Evolutionary conservation across 2,888 invertebrate genomes (phyloP), one percentile per base, ranked within the genome.

Genomic region (Sesia apiformis): DNA sequence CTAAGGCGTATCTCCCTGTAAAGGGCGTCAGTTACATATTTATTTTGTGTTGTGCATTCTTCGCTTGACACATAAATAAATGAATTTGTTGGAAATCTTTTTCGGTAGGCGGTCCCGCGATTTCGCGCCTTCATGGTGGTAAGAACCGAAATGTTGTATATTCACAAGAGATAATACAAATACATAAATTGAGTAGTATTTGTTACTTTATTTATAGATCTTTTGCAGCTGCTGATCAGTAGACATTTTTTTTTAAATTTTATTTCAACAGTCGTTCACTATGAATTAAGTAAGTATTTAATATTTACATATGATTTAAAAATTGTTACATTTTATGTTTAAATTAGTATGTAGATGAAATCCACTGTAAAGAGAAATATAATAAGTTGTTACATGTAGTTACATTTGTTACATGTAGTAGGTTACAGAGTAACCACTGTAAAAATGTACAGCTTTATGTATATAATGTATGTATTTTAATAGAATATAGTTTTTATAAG

Each of bases 11-110:
- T 74, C 82, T 67, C 72, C 65, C 71, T 69, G 74, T 78, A 79
- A 82, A 81, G 78, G 79, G 78, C 79, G 76, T 77, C 81, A 74
- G 79, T 81, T 84, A 86, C 81, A 87, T 88, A 87, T 88, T 87
- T 87, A 89, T 89, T 89, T 83, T 81, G 83, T 85, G 80, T 84
- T 84, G 67, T 78, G 74, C 83, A 85, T 86, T 87, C 84, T 78
- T 77, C 77, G 78, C 78, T 75, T 86, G 87, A 85, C 86, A 79
- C 68, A 69, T 84, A 83, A 85, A 84, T 85, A 85, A 82, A 84
- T 85, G 84, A 82, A 79, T 81, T 75, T 76, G 72, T 76, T 72
- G 67, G 65, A 68, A 38, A 46, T 52, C 69, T 79, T 64, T 76
- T 77, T 70, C 68, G 65, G 53, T 56, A 53, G 63, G 65, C 62